These are phyloP conservation scores for Mus caroli DNA, from an alignment of 2,797 vertebrate genomes.

Conservation along the genomic window DNA sequence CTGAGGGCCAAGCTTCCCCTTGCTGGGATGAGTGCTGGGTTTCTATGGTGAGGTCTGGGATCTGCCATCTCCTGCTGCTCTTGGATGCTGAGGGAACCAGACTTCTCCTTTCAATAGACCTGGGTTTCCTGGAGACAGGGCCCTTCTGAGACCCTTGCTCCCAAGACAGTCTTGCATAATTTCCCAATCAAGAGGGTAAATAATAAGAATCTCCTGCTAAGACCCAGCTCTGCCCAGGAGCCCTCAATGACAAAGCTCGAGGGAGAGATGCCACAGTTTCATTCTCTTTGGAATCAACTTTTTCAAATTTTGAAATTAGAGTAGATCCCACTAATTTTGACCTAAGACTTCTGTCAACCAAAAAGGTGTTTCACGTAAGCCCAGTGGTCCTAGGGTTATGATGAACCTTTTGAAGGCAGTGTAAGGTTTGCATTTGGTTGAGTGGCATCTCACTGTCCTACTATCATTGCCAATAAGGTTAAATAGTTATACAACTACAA, in stretches of 20 bases:
- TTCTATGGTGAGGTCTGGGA: neutral
- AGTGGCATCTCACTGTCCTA: neutral
- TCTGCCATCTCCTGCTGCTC: neutral
- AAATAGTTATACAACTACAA: neutral
- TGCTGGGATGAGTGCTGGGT: too few relatives aligned
- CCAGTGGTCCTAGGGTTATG: too few relatives aligned
- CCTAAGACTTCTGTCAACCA: neutral
- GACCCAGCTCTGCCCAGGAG: neutral
- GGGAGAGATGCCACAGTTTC: neutral
- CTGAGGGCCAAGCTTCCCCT: rapidly evolving
- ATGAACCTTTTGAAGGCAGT: neutral
- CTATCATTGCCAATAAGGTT: neutral
- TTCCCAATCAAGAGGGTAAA: neutral
- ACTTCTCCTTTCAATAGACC: slow-evolving; percentile 4
- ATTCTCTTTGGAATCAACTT: neutral
- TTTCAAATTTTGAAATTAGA: neutral
- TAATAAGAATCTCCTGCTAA: neutral
- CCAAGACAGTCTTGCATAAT: neutral
- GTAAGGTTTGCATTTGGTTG: neutral
- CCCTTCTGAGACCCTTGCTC: neutral
- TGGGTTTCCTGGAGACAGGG: neutral
- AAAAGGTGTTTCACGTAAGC: neutral
- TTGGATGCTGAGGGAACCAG: neutral
- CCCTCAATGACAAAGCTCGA: neutral
- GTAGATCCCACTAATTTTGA: neutral